Evolutionary conservation across 2,113 vertebrate genomes (phyloP).

Genomic region (western clawed frog (Xenopus tropicalis)): UCB_Xtro_10.0 CM004449.2:79214501-79215000

Average conservation of each 20-base stretch:
- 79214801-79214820: neutral
- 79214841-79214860: no score
- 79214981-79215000: no score
- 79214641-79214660: conserved; percentile 10
- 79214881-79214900: neutral
- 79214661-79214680: conserved; percentile 16
- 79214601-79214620: conserved; percentile 20
- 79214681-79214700: conserved; percentile 31
- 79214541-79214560: conserved; percentile 36
- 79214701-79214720: neutral
- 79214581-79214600: conserved; percentile 34
- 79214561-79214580: conserved; percentile 11
- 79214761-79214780: conserved; percentile 21
- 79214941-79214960: no score
- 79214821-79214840: no score
- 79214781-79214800: conserved; percentile 29
- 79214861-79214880: no score
- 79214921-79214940: neutral
- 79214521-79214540: conserved; percentile 33
- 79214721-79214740: conserved; percentile 4
- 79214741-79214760: neutral
- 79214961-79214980: no score
- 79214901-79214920: neutral
- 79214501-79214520: conserved; percentile 27
- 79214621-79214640: neutral